Base-by-base conservation (phyloP, 1,140 invertebrate genomes). In the Archivesica marissinica region DNA sequence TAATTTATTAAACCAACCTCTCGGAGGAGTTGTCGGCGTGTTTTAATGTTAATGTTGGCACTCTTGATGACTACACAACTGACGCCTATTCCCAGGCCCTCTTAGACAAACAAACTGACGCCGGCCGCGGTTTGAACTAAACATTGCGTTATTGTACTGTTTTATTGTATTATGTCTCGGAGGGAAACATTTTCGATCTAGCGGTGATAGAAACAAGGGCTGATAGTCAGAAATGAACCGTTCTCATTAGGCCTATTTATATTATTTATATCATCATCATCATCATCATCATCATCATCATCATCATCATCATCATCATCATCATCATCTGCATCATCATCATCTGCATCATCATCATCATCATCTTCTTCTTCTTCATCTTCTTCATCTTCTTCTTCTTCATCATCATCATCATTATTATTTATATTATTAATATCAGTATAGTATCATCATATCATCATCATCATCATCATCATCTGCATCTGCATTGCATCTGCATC, bases 291-390 rank as follows among this genome's bases (percentile, higher is more conserved):
- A 77, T 77, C 74, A 77, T 77, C 74, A 66, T 77, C 74, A 66
- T 77, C 74, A 66, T 77, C 74, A 77, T 77, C 74, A 77, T 77
- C 74, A 77, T 77, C 74, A 77, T 77, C 74, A 77, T n/a, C n/a
- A n/a, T n/a, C 2, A 41, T 66, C 38, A n/a, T n/a, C n/a, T n/a
- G n/a, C n/a, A n/a, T n/a, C n/a, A n/a, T n/a, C n/a, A n/a, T n/a
- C n/a, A n/a, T n/a, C n/a, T n/a, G n/a, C n/a, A n/a, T n/a, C n/a
- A n/a, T n/a, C n/a, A n/a, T n/a, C n/a, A n/a, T n/a, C 74, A 77
- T 77, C 47, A 77, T 77, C 74, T 66, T 2, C 74, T 66, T 2
- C 74, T 66, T 59, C 74, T 1, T 77, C 74, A 2, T 77, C 74
- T n/a, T n/a, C n/a, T n/a, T n/a, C n/a, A n/a, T 0, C 38, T 38